Percentiles rank a stretch among this genome's conserved stretches.
These are phyloP conservation scores for Oxyruncus cristatus DNA, from an alignment of 2,113 vertebrate genomes.

Conservation along the genomic window DNA sequence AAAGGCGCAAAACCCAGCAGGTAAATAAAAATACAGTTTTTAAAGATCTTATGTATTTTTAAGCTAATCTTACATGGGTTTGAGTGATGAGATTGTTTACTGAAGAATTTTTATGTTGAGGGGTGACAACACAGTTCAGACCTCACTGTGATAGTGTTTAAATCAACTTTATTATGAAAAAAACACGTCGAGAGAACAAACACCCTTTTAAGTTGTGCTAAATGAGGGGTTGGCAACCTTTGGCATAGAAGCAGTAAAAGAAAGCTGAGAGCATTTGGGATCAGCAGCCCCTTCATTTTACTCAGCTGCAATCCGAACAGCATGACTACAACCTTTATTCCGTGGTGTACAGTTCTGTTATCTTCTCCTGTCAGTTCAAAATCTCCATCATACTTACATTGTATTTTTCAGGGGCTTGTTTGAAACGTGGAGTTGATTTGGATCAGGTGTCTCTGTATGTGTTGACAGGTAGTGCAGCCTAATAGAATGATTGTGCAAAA, in stretches of 20 bases:
- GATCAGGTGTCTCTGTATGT: not conserved
- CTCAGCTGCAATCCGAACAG: not conserved
- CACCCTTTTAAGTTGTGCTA: not conserved
- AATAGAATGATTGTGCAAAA: not conserved
- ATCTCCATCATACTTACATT: not conserved
- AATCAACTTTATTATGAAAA: not conserved
- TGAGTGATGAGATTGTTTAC: not conserved
- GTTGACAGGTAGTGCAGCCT: not conserved
- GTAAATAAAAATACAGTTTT: not conserved
- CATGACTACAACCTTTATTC: not conserved
- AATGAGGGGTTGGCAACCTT: not conserved
- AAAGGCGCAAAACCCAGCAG: not conserved
- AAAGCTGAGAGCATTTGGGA: not conserved
- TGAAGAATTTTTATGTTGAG: not conserved
- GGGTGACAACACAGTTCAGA: not conserved
- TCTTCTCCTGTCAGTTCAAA: not conserved
- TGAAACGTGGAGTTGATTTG: not conserved
- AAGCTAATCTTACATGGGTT: not conserved
- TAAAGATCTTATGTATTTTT: not conserved
- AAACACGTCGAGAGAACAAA: not conserved
- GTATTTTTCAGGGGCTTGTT: not conserved
- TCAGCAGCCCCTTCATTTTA: slow-evolving; percentile 3
- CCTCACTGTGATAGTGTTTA: not conserved
- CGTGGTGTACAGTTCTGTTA: not conserved
- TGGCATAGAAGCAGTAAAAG: not conserved